Percentiles rank a stretch among this genome's conserved stretches.
Evolutionary conservation across 92 coral and sea anemone species (phyloP).

Genomic region (Diadumene lineata): DNA sequence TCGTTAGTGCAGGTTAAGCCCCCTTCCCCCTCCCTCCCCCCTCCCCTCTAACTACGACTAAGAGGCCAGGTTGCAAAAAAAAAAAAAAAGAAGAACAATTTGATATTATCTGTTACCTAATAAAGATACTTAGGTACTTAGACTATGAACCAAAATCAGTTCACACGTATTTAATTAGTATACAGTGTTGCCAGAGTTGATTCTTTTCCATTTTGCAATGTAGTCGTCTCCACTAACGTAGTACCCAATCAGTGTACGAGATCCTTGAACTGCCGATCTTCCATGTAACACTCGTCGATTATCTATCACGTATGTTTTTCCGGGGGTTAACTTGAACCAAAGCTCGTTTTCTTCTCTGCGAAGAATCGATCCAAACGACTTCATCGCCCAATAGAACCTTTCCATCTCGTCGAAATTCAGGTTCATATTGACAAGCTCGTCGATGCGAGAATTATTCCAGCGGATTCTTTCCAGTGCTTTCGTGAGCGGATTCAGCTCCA

Average conservation of each 20-base stretch:
- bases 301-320: neutral
- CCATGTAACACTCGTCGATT: conserved; percentile 27
- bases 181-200: too few relatives aligned
- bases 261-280: conserved; percentile 16
- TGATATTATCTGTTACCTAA: too few relatives aligned
- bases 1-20: too few relatives aligned
- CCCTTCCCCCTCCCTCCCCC: too few relatives aligned
- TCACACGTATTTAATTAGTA: too few relatives aligned
- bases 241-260: neutral
- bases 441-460: conserved; percentile 12
- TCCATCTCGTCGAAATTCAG: conserved; percentile 12
- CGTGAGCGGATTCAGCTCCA: conserved; percentile 17
- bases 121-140: too few relatives aligned
- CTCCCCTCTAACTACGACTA: too few relatives aligned
- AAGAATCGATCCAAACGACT: neutral
- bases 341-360: conserved; percentile 27
- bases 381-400: conserved; percentile 22
- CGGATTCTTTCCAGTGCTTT: neutral
- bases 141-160: too few relatives aligned
- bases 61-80: too few relatives aligned
- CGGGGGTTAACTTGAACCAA: conserved; percentile 24
- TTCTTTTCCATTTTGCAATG: conserved; percentile 6
- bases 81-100: too few relatives aligned
- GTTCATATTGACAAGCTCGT: neutral
- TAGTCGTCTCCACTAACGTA: conserved; percentile 9